Evolutionary conservation across 2,797 vertebrate genomes (phyloP).

Genomic region (Cottoperca gobio): DNA sequence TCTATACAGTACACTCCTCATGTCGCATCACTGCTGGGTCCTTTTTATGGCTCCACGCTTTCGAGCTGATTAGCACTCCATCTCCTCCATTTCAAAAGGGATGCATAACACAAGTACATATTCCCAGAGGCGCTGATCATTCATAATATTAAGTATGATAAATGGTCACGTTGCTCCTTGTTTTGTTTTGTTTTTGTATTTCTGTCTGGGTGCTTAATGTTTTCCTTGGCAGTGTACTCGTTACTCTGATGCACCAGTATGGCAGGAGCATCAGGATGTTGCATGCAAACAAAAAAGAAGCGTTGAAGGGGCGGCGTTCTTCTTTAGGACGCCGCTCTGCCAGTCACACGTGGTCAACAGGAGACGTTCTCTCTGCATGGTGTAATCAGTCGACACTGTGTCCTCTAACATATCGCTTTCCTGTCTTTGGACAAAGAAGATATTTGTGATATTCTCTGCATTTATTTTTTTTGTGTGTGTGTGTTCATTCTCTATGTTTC

Average conservation of each 20-base stretch:
- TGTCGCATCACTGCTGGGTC: conserved; percentile 47
- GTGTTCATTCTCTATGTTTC: conserved; percentile 69
- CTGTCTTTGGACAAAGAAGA: conserved; percentile 81
- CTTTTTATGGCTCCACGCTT: conserved; percentile 17
- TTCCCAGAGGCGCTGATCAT: conserved; percentile 38
- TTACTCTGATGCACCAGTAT: conserved; percentile 75
- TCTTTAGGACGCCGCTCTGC: conserved; percentile 60
- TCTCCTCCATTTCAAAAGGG: conserved; percentile 64
- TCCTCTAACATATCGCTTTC: conserved; percentile 82
- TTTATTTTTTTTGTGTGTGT: conserved; percentile 47
- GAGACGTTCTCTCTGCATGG: conserved; percentile 82
- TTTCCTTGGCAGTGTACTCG: conserved; percentile 67
- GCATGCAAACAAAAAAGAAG: conserved; percentile 77
- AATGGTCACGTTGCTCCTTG: conserved; percentile 51
- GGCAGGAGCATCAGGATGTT: conserved; percentile 73
- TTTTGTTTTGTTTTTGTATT: conserved; percentile 42
- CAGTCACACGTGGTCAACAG: conserved; percentile 54
- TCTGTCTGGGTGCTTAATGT: conserved; percentile 64
- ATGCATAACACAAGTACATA: conserved; percentile 49
- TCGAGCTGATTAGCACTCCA: conserved; percentile 39
- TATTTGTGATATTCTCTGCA: conserved; percentile 80
- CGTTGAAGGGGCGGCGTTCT: no score
- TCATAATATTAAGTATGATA: conserved; percentile 57
- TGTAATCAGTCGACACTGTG: conserved; percentile 68
- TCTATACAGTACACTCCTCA: conserved; percentile 52